Evolutionary conservation across 2,113 vertebrate species (phyloP), one percentile per base, ranked within the genome.

Genomic region (Tachuris rubrigastra): DNA sequence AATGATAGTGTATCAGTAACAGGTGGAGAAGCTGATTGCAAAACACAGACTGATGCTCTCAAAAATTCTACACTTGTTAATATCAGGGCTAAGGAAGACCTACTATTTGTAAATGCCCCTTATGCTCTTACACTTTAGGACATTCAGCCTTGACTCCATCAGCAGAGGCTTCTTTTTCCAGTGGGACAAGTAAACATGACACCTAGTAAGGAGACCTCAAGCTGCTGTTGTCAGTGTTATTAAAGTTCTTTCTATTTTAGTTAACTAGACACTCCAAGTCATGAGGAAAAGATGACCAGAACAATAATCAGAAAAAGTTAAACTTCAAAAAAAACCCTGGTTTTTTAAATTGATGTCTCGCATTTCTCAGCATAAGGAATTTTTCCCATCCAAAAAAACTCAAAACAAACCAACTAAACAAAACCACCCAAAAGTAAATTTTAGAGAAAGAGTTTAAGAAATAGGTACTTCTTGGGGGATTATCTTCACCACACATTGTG

Each of bases 311-410:
- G 35, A 37, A 46, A 66, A 53, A 65, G 2, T 2, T n/a, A 12
- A 35, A 39, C 18, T 37, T 80, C 5, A 1, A 19, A 41, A 53
- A 59, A 47, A 5, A 5, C n/a, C 4, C 8, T 1, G 0, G 0
- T 13, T 30, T n/a, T 77, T 63, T 20, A 14, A 52, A 19, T 16
- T 39, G 25, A 39, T 63, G 31, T 10, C 8, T 52, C 13, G 5
- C 10, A n/a, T 86, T 67, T 17, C 31, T 90, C 19, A 53, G 19
- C 24, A 27, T 17, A n/a, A 65, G 19, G 14, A 42, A 7, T 53
- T 94, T 47, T 93, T 86, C 25, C 14, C 37, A 14, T 18, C 8
- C 1, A 39, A 41, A 50, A 35, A 35, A 21, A n/a, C n/a, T n/a
- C n/a, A n/a, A 69, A 44, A 44, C 42, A 16, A 44, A 18, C 17